Evolutionary conservation across 2,113 vertebrate genomes (phyloP), one percentile per base, ranked within the genome.

Genomic region (Hypanus sabinus): DNA sequence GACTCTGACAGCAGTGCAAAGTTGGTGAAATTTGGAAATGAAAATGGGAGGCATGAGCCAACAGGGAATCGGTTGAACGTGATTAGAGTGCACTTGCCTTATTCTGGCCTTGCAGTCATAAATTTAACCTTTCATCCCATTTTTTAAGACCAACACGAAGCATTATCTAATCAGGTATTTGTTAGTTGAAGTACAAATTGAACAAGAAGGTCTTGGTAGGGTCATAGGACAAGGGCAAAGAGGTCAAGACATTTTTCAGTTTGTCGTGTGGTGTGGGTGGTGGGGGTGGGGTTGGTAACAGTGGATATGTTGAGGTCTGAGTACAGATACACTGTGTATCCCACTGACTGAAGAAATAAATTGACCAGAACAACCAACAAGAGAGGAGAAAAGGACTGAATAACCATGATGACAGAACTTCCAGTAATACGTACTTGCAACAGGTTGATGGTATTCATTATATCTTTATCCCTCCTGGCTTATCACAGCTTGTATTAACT

Each of bases 91-190:
- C 95, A 94, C 93, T 90, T 18, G 85, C n/a, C 85, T 62, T 65
- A 90, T 62, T 93, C 91, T 57, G 94, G 95, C 96, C 96, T 95
- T 96, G 95, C 2, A 97, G 96, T 96, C 95, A 97, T 98, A 98
- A 98, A 98, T 98, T 96, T 96, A 95, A 88, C 94, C 94, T 96
- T 97, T 97, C 97, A 96, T 96, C 96, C 96, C 94, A 94, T 96
- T 97, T 97, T n/a, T 95, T 95, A 96, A 95, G 96, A 96, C 97
- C 96, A 94, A 96, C 94, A 95, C 96, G 0, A 95, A 96, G 96
- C 96, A 96, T 97, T 96, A 96, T 97, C 97, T 97, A 97, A 97
- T 97, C 97, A 98, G 95, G 95, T 97, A 97, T 97, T 97, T 96
- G 96, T 97, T 97, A 95, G 94, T 95, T 96, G 94, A 96, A 96